Base-by-base conservation (phyloP, 2,888 invertebrate species). In the Notodonta dromedarius region DNA sequence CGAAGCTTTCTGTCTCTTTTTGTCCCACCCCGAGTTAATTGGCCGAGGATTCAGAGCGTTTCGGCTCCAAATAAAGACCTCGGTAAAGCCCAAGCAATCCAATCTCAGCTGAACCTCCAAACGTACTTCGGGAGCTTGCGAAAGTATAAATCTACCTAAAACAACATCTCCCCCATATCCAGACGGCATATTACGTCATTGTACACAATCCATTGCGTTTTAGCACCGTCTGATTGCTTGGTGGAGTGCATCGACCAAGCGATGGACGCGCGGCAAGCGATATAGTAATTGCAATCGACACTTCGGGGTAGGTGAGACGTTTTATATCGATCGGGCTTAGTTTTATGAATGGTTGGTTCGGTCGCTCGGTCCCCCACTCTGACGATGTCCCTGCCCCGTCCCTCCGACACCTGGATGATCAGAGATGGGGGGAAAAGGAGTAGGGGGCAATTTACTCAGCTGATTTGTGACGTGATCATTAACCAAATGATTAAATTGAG, bases 311-410 rank as follows among this genome's bases (percentile, higher is more conserved):
- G 75, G 81, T 77, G 81, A 78, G 81, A 79, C 80, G 80, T 79
- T 83, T 80, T 77, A 80, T 91, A 92, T 92, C 88, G 92, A 92
- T 91, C 91, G 83, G 67, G 71, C 81, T 85, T 81, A 87, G 87
- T 90, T 90, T 91, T 90, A 90, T 91, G 91, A 92, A 92, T 92
- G 92, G 90, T 82, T 77, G 80, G 72, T 75, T 72, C 73, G 72
- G 68, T 74, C 74, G 35, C 7, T 35, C 35, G 7, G 35, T 35
- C 63, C 70, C 72, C 61, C 65, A 52, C 60, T 63, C 63, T 42
- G 56, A 44, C 56, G 56, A 24, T 16, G 55, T 14, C 39, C 54
- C 66, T 61, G 57, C 67, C 59, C 46, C 55, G 55, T 73, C 66
- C 70, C 70, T 72, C 67, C 57, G 61, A 63, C 74, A 74, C 79